phyloP scores from a whole-genome alignment of 2,113 vertebrate genomes.

The Centrocercus urophasianus region DNA sequence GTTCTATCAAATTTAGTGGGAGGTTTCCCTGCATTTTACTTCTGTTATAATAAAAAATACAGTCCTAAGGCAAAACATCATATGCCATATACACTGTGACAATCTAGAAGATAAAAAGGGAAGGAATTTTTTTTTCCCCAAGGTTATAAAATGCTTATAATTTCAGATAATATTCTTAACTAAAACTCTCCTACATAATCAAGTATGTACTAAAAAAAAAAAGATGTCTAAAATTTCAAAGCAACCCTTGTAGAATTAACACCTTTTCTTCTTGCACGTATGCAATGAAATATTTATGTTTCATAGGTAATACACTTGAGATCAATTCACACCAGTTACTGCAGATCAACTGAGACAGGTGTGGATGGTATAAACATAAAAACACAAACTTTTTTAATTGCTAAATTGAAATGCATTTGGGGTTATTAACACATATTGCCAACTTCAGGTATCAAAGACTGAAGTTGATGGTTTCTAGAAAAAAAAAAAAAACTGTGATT shows the following conservation, averaged over 20 bases:
- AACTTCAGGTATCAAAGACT: neutral
- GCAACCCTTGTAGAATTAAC: neutral
- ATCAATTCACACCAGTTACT: neutral
- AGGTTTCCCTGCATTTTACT: neutral
- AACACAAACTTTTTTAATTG: neutral
- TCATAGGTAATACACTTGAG: neutral
- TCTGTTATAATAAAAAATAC: neutral
- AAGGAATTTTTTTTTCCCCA: neutral
- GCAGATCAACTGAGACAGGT: rapidly evolving
- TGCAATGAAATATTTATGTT: neutral
- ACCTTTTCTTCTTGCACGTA: neutral
- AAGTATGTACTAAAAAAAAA: neutral
- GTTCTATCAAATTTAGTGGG: neutral
- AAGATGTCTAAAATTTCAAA: neutral
- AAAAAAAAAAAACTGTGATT: neutral
- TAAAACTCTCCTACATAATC: neutral
- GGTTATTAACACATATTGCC: neutral
- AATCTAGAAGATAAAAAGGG: neutral
- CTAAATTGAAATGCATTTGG: neutral
- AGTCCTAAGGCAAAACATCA: neutral
- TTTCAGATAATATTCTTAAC: neutral
- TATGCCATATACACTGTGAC: neutral
- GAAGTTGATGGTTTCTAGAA: neutral
- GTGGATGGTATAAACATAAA: neutral
- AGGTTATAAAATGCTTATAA: neutral